These are phyloP conservation scores for Drosophila flavopinicola DNA, from an alignment of 2,888 invertebrate genomes.

Conservation along the genomic window DNA sequence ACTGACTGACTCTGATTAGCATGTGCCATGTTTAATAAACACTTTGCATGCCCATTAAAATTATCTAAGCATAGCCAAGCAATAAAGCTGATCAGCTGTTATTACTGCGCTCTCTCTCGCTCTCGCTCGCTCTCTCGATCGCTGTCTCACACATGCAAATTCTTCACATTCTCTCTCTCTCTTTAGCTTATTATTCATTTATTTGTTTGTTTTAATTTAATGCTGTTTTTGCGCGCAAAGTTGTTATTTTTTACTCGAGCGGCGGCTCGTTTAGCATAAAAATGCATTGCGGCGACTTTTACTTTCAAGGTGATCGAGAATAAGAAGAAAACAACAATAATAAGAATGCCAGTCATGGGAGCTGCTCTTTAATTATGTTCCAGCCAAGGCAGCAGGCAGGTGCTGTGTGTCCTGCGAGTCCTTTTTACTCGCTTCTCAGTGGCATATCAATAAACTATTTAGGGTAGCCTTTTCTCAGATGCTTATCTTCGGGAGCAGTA, in stretches of 20 bases:
- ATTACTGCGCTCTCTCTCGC: slow-evolving; percentile 1
- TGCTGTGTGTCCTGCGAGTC: slow-evolving; percentile 45
- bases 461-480: slow-evolving; percentile 59
- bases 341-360: slow-evolving; percentile 59
- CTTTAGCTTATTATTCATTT: slow-evolving; percentile 73
- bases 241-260: slow-evolving; percentile 30
- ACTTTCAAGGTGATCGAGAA: slow-evolving; percentile 76
- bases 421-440: slow-evolving; percentile 30
- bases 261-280: slow-evolving; percentile 71
- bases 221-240: slow-evolving; percentile 68
- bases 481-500: slow-evolving; percentile 53
- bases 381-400: slow-evolving; percentile 38
- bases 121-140: slow-evolving; percentile 18
- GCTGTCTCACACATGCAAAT: slow-evolving; percentile 37
- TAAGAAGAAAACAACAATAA: slow-evolving; percentile 6
- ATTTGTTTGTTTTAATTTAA: slow-evolving; percentile 81
- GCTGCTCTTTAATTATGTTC: slow-evolving; percentile 57
- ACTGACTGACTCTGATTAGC: slow-evolving; percentile 65
- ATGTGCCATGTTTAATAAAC: slow-evolving; percentile 75
- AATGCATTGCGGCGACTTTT: slow-evolving; percentile 73
- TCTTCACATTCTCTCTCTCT: slow-evolving; percentile 34
- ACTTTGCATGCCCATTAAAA: slow-evolving; percentile 83
- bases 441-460: slow-evolving; percentile 75
- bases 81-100: slow-evolving; percentile 51
- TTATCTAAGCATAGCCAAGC: slow-evolving; percentile 63